Evolutionary conservation across 64 coral and sea anemone species (phyloP), one percentile per base, ranked within the genome.

Genomic region (Montipora sp.): DNA sequence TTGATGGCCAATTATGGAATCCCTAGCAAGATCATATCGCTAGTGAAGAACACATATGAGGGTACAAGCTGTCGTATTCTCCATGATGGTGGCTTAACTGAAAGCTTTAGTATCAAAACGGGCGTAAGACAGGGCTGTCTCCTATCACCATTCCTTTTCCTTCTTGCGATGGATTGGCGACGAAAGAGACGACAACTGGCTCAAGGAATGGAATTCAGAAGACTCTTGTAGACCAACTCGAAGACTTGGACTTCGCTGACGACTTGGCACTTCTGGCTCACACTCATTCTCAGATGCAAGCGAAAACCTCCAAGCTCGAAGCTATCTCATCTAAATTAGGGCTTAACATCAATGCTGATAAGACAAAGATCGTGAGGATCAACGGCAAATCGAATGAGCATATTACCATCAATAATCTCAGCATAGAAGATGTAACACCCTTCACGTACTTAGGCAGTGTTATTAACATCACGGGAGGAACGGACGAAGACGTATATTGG

Each of bases 221-320:
- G 61, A 87, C n/a, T 14, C 84, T 10, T 0, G 73, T 24, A 36
- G 18, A 13, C 1, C 84, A 74, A 47, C 69, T 87, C 24, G 84
- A 87, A 0, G 84, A 48, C 69, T 67, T 77, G 2, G 72, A 89
- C 50, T 89, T 36, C 59, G 87, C 45, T 19, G 73, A 89, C 16
- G 46, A 89, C 51, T n/a, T 75, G 6, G 45, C n/a, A 5, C 9
- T 76, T 6, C 23, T 75, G 12, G 77, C 45, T 2, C 77, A 79
- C 27, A 80, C 6, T 48, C 53, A 53, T 7, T 11, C 8, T 0
- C 87, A 89, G 20, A 89, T 89, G 75, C 88, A 90, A 58, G 77
- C 22, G 0, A 80, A 90, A 18, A 80, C 88, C 3, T 58, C 88
- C 12, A 10, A 16, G 9, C 45, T 90, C 14, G 75, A 55, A 65